Evolutionary conservation across 2,113 vertebrate species (phyloP).

Genomic region (Panthera uncia): DNA sequence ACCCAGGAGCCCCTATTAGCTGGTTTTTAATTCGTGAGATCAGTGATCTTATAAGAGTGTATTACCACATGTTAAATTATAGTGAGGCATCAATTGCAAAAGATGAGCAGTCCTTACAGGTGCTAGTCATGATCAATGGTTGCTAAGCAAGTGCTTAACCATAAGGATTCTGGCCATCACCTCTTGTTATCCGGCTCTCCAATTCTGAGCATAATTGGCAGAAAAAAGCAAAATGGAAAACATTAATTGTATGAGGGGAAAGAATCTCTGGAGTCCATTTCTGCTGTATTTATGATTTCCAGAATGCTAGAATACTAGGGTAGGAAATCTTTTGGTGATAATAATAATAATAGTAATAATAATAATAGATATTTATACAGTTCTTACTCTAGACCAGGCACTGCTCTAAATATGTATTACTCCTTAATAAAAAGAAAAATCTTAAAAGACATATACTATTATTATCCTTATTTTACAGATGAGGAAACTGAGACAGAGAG

Average conservation of each 20-base stretch:
- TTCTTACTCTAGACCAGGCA: not conserved
- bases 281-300: not conserved
- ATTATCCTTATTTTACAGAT: not conserved
- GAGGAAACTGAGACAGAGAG: not conserved
- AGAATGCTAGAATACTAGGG: not conserved
- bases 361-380: not conserved
- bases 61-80: not conserved
- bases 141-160: constrained; percentile 6
- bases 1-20: not conserved
- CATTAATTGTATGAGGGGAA: not conserved
- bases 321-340: not conserved
- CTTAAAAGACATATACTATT: not conserved
- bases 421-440: not conserved
- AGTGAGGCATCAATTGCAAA: not conserved
- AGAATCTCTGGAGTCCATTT: not conserved
- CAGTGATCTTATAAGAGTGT: not conserved
- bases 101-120: not conserved
- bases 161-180: not conserved
- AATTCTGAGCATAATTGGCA: not conserved
- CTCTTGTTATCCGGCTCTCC: not conserved
- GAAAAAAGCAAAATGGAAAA: not conserved
- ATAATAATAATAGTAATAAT: not conserved
- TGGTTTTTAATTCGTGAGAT: not conserved
- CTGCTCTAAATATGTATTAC: not conserved
- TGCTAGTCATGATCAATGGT: not conserved